phyloP scores from a whole-genome alignment of 1,140 invertebrate species.

The Drosophila sp. region DNA sequence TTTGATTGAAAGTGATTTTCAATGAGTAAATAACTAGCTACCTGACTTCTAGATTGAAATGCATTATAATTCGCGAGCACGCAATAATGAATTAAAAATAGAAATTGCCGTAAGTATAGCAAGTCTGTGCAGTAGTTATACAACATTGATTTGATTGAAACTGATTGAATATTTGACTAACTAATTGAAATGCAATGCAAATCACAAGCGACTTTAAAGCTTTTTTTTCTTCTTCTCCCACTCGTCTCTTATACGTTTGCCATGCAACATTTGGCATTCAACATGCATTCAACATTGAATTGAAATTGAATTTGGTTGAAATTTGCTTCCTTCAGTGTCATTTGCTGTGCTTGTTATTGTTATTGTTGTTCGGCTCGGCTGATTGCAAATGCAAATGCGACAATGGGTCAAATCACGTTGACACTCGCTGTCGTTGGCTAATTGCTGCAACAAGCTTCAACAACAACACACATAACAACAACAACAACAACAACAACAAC shows the following conservation, averaged over 20 bases:
- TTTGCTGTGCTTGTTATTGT: slow-evolving; percentile 31
- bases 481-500: slow-evolving; percentile 29
- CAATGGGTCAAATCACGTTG: slow-evolving; percentile 69
- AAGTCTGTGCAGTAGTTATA: not conserved
- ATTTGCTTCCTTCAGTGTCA: slow-evolving; percentile 15
- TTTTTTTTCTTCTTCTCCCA: slow-evolving; percentile 13
- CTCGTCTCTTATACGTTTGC: not conserved
- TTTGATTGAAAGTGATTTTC: too few species aligned
- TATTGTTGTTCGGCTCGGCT: slow-evolving; percentile 40
- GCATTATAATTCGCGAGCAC: not conserved
- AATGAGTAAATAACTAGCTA: too few species aligned
- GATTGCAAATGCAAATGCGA: slow-evolving; percentile 68
- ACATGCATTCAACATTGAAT: slow-evolving; percentile 16
- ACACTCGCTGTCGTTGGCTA: slow-evolving; percentile 64
- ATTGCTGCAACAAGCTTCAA: slow-evolving; percentile 69
- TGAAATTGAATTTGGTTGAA: slow-evolving; percentile 29
- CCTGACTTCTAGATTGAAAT: too few species aligned
- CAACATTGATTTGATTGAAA: not conserved
- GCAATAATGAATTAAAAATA: not conserved
- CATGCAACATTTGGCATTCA: slow-evolving; percentile 19
- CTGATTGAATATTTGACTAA: slow-evolving; percentile 24
- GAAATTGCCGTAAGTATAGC: not conserved
- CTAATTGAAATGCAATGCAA: slow-evolving; percentile 61
- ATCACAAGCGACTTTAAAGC: slow-evolving; percentile 6
- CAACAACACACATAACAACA: slow-evolving; percentile 5